These are phyloP conservation scores for Podilymbus podiceps DNA, from an alignment of 2,113 vertebrate genomes.

Conservation along the genomic window DNA sequence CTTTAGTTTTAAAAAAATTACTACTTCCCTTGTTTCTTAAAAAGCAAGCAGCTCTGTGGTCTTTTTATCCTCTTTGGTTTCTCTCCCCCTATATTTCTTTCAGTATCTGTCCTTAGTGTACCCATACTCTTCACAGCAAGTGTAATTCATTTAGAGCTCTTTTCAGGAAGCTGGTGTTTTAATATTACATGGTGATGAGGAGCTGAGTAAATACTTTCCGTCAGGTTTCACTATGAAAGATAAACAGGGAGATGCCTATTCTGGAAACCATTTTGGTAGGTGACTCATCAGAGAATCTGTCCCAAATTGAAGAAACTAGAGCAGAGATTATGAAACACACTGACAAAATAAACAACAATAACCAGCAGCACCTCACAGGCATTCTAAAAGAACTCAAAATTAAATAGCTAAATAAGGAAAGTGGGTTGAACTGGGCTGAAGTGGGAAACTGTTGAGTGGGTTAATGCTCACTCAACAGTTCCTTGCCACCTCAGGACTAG, in stretches of 20 bases:
- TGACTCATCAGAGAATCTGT: not conserved
- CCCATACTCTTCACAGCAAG: not conserved
- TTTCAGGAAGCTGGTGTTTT: not conserved
- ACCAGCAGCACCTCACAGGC: not conserved
- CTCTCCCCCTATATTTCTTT: not conserved
- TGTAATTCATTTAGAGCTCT: not conserved
- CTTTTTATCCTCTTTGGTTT: not conserved
- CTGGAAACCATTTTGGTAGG: not conserved
- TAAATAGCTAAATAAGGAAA: not conserved
- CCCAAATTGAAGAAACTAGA: not conserved
- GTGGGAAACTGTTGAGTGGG: too few species aligned
- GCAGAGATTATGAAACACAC: not conserved
- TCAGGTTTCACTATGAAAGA: not conserved
- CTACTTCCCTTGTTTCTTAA: not conserved
- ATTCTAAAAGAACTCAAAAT: not conserved
- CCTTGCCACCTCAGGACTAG: not conserved
- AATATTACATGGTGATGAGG: not conserved
- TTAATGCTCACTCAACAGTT: not conserved
- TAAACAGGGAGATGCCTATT: not conserved
- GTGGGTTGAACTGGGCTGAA: too few species aligned
- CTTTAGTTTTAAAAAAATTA: not conserved
- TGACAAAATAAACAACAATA: not conserved
- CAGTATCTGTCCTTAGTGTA: not conserved
- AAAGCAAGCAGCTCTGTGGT: not conserved
- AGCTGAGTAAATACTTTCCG: not conserved